A percentile compares a stretch with the other conserved stretches of the same genome.
Evolutionary conservation across 2,888 invertebrate genomes (phyloP).

Genomic region (Strigamia maritima): DNA sequence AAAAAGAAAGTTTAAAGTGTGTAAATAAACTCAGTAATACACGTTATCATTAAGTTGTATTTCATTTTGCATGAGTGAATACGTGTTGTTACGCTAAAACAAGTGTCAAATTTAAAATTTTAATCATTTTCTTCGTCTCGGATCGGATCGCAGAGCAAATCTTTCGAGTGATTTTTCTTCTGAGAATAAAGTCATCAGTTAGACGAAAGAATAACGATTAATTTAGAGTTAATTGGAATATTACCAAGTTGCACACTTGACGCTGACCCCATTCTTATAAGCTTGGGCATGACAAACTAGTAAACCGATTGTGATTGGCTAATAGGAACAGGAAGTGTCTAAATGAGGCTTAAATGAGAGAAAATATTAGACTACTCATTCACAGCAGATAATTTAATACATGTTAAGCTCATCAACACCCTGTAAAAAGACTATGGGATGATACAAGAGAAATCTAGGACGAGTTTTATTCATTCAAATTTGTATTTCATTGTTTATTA

Average conservation of each 20-base stretch:
- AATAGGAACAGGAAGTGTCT: constrained; percentile 24
- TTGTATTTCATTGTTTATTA: background rate
- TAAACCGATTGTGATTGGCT: constrained; percentile 28
- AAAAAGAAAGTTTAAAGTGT: background rate
- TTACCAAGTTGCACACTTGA: constrained; percentile 8
- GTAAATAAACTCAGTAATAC: background rate
- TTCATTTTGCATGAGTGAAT: background rate
- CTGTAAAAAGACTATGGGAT: background rate
- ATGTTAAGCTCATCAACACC: background rate
- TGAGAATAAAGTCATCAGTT: background rate
- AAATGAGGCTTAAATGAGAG: background rate
- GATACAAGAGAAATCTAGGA: background rate
- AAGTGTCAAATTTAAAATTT: background rate
- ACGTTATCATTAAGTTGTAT: constrained; percentile 5
- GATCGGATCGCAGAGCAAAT: background rate
- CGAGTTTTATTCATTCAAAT: constrained; percentile 9
- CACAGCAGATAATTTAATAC: background rate
- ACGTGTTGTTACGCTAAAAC: background rate
- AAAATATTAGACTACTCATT: background rate
- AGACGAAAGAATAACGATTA: background rate
- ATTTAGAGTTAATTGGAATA: constrained; percentile 10
- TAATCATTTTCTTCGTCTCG: background rate
- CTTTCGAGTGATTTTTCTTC: background rate
- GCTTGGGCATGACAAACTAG: background rate
- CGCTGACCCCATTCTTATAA: constrained; percentile 7